These are phyloP conservation scores for Polypterus senegalus DNA, from an alignment of 2,113 vertebrate genomes.

Conservation along the genomic window DNA sequence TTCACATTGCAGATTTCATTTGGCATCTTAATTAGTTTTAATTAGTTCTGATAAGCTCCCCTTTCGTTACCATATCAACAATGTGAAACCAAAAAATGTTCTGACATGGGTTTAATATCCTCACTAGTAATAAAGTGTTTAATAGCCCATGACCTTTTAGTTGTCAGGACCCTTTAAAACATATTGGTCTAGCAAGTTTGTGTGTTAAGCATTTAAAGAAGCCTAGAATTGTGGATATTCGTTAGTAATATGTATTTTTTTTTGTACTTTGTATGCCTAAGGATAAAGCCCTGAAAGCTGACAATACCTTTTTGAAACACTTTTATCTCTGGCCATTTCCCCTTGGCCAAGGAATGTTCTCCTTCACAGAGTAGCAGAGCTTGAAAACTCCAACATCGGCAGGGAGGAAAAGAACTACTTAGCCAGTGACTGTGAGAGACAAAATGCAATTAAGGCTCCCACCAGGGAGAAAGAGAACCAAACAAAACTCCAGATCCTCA, in stretches of 20 bases:
- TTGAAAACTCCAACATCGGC: slow-evolving; percentile 65
- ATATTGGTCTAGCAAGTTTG: neutral
- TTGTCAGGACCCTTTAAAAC: neutral
- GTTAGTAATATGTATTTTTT: slow-evolving; percentile 1
- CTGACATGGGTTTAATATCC: slow-evolving; percentile 1
- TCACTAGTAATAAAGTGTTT: slow-evolving; percentile 1
- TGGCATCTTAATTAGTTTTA: slow-evolving; percentile 3
- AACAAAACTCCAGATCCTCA: slow-evolving; percentile 63
- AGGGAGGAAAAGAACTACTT: slow-evolving; percentile 59
- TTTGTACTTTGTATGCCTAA: slow-evolving; percentile 35
- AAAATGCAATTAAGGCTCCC: slow-evolving; percentile 78
- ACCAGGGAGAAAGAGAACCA: slow-evolving; percentile 59
- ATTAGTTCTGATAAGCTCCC: neutral
- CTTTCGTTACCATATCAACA: neutral
- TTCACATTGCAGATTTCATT: neutral
- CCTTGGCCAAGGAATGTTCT: slow-evolving; percentile 54
- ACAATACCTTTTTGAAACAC: slow-evolving; percentile 44
- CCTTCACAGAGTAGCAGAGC: slow-evolving; percentile 61
- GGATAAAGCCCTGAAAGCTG: slow-evolving; percentile 18
- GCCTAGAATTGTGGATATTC: slow-evolving; percentile 3
- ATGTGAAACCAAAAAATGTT: neutral
- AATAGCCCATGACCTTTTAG: neutral
- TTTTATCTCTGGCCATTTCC: slow-evolving; percentile 49
- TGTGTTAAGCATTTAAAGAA: slow-evolving; percentile 1
- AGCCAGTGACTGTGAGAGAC: slow-evolving; percentile 66